Evolutionary conservation across 2,888 invertebrate species (phyloP).

Genomic region (Ennomos erosarius): DNA sequence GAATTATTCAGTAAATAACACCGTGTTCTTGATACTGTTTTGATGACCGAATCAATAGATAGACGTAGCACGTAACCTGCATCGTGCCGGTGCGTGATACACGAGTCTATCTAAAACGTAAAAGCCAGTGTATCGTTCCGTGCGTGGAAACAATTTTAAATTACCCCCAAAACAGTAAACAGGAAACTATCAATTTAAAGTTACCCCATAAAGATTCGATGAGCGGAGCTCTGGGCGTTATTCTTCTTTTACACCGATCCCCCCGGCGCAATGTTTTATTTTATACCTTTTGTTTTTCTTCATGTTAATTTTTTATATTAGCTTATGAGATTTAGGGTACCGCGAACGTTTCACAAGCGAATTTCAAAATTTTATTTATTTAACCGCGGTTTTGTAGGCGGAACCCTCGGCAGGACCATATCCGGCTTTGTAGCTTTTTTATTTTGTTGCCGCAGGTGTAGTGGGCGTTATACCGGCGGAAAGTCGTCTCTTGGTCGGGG

Average conservation of each 20-base stretch:
- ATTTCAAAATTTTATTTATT: conserved; percentile 64
- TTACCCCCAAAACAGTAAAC: conserved; percentile 70
- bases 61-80: conserved; percentile 65
- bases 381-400: conserved; percentile 63
- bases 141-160: conserved; percentile 77
- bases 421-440: conserved; percentile 81
- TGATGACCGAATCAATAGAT: conserved; percentile 68
- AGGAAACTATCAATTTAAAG: conserved; percentile 78
- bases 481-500: conserved; percentile 86
- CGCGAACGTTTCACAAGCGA: conserved; percentile 50
- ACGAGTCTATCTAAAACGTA: conserved; percentile 61
- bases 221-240: conserved; percentile 63
- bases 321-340: conserved; percentile 52
- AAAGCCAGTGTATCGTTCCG: conserved; percentile 66
- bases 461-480: conserved; percentile 87
- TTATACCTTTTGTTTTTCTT: conserved; percentile 62
- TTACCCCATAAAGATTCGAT: conserved; percentile 77
- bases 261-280: conserved; percentile 61
- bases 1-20: conserved; percentile 77
- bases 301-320: conserved; percentile 62
- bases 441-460: conserved; percentile 86
- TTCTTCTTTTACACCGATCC: conserved; percentile 59
- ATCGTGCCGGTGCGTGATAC: conserved; percentile 74
- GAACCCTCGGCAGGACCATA: conserved; percentile 66
- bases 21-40: conserved; percentile 67